Evolutionary conservation across 2,113 vertebrate genomes (phyloP), one percentile per base, ranked within the genome.

Genomic region (Dromiciops gliroides): DNA sequence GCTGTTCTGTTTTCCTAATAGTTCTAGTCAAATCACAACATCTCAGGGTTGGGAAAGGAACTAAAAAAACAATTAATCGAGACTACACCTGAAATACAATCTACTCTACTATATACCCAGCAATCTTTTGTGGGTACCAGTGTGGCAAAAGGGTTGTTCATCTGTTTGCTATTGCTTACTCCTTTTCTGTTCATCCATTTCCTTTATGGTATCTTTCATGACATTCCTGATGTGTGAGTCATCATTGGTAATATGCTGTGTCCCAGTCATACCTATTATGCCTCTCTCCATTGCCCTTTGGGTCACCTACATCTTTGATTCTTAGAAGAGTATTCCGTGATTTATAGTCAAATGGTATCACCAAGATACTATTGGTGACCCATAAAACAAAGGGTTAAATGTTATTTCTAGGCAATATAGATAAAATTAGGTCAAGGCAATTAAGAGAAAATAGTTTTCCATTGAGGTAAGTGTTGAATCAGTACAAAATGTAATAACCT

Each of bases 341-440:
- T 83, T 83, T 44, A 83, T 83, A 44, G 19, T 44, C n/a, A 83
- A 83, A 23, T 44, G 67, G 16, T 44, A 83, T 83, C 67, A 22
- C 37, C 10, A 83, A 44, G 67, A 83, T 44, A 44, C 44, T 83
- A 83, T 83, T n/a, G 44, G 67, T 83, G 67, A 83, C 67, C n/a
- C n/a, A 83, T 19, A 83, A 44, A 23, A 83, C 16, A 51, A 49
- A 48, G 53, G n/a, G 49, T 50, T 93, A 50, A 75, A 28, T 56
- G 92, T 24, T 75, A 93, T 91, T 97, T 94, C 95, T 49, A 75
- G 44, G 90, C 90, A 90, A 51, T 50, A 49, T 7, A 48, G 95
- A 91, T 92, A 88, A 92, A 97, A 93, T 90, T 56, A 90, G 92
- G 95, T 90, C 88, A 93, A 93, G 31, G 89, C 92, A 95, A 92